Evolutionary conservation across 2,797 vertebrate species (phyloP), one percentile per base, ranked within the genome.

Genomic region (Scomberomorus guttatus): DNA sequence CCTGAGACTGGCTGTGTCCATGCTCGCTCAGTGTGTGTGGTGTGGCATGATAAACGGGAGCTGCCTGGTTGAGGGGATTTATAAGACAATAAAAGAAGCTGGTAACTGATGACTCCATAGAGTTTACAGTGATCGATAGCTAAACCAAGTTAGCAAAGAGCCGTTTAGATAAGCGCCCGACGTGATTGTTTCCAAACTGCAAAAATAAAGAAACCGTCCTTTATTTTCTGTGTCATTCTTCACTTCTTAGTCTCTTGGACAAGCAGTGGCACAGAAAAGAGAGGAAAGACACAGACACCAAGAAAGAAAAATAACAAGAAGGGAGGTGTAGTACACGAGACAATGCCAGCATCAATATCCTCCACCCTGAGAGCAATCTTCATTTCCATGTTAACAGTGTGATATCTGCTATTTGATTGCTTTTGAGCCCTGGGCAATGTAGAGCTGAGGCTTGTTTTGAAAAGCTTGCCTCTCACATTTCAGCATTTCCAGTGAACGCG

Each of bases 51-150:
- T 76, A 20, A 60, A 86, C 66, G 22, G 37, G 39, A 62, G 64
- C 59, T 62, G 72, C 61, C 75, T 20, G 3, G 2, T 65, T 12
- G 29, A 15, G 13, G 37, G 39, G 27, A 76, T 63, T 66, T 29
- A 70, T 61, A 25, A 1, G 7, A 58, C 51, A 56, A 39, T 25
- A n/a, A 60, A 69, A 54, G 55, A 63, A 25, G 1, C 50, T 0
- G 24, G 56, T 73, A 67, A 78, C 63, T 68, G 27, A 81, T 81
- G 72, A 32, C 50, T 60, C 10, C 1, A 18, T 34, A 12, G 48
- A 1, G 44, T 71, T 72, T 54, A n/a, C 22, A 54, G 39, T 74
- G 60, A 83, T 83, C 73, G 77, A 60, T 74, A 65, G 42, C 50
- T 57, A 24, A 87, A 72, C 34, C 4, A 3, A 79, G 72, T 58